Base-by-base conservation (phyloP, 2,888 invertebrate genomes). In the Muscina levida region DNA sequence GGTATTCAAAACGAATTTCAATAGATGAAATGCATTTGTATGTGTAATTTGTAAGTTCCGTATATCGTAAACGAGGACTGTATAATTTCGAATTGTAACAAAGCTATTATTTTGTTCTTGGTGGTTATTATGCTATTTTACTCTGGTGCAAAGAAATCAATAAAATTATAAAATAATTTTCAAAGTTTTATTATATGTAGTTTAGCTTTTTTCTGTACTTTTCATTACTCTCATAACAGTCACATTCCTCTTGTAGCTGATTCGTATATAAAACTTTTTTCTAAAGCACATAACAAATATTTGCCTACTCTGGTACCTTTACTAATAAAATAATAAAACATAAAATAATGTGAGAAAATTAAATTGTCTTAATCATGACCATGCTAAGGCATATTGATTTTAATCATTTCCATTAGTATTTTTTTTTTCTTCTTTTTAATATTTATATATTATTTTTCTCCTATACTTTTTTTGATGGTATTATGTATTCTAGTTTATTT, bases 11-110 rank as follows among this genome's bases (percentile, higher is more conserved):
- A 39, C 42, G 39, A 46, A 62, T 72, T 62, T 39, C 24, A 37
- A 71, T 48, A 67, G 65, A 31, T 5, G 37, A 76, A 71, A 65
- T 44, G 39, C 17, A 37, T 67, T 67, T 51, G 1, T 42, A 26
- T 51, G 11, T 62, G 19, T 2, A 15, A 59, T 31, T 17, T 39
- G 5, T 15, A 59, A n/a, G n/a, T n/a, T n/a, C n/a, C n/a, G n/a
- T n/a, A n/a, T n/a, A n/a, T n/a, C n/a, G n/a, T n/a, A n/a, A n/a
- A n/a, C n/a, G n/a, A n/a, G n/a, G n/a, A n/a, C n/a, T n/a, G n/a
- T n/a, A n/a, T n/a, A n/a, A n/a, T n/a, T n/a, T n/a, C n/a, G n/a
- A n/a, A n/a, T n/a, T n/a, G n/a, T n/a, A n/a, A n/a, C n/a, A n/a
- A n/a, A n/a, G n/a, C n/a, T n/a, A n/a, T n/a, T n/a, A n/a, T n/a